These are phyloP conservation scores for Zelostemma sp. DNA, from an alignment of 1,140 invertebrate genomes.

Conservation along the genomic window DNA sequence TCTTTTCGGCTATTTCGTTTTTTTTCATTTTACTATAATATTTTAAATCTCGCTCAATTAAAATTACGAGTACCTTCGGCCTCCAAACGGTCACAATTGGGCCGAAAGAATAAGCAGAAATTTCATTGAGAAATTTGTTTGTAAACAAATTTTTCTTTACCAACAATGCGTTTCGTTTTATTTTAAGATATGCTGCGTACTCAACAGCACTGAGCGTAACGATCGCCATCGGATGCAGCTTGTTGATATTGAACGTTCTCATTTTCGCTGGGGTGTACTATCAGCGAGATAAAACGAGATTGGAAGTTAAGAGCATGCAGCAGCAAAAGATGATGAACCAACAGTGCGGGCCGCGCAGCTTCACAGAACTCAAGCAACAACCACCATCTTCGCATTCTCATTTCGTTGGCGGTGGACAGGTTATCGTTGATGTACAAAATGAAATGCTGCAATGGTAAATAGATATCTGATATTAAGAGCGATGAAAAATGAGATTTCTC, in stretches of 20 bases:
- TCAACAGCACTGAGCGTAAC: slow-evolving; percentile 88
- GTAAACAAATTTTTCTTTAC: too few relatives aligned
- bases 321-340: slow-evolving; percentile 78
- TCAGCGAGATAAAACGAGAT: slow-evolving; percentile 84
- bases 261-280: slow-evolving; percentile 91
- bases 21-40: too few relatives aligned
- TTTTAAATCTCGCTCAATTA: too few relatives aligned
- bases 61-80: too few relatives aligned
- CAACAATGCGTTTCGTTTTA: too few relatives aligned
- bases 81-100: too few relatives aligned
- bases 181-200: slow-evolving; percentile 76
- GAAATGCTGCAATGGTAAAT: slow-evolving; percentile 76
- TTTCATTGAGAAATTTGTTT: too few relatives aligned
- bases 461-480: background rate
- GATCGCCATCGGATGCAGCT: slow-evolving; percentile 88
- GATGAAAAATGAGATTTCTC: background rate
- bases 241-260: slow-evolving; percentile 87
- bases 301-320: slow-evolving; percentile 83
- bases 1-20: too few relatives aligned
- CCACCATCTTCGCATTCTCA: slow-evolving; percentile 62
- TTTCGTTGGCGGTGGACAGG: slow-evolving; percentile 64
- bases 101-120: too few relatives aligned
- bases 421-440: slow-evolving; percentile 85
- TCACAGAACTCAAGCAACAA: slow-evolving; percentile 64
- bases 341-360: slow-evolving; percentile 69